Evolutionary conservation across 2,113 vertebrate species (phyloP).

Genomic region (Dolichallabes microphthalmus): DNA sequence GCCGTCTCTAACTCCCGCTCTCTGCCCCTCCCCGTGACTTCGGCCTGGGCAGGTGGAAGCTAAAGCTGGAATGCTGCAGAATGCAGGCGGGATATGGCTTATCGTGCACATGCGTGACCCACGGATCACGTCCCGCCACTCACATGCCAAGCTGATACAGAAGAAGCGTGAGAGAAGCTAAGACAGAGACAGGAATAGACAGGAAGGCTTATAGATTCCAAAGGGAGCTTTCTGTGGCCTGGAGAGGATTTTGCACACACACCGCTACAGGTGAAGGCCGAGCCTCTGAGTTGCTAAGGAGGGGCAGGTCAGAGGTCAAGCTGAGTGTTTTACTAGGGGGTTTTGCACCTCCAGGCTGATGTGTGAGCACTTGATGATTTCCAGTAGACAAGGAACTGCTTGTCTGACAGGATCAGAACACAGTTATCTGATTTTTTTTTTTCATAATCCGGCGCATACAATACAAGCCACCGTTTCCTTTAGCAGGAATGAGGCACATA

Average conservation of each 20-base stretch:
- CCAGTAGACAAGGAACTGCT: constrained; percentile 1
- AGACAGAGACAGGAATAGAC: constrained; percentile 15
- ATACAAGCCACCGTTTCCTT: background rate
- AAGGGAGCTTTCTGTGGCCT: constrained; percentile 13
- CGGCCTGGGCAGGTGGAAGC: constrained; percentile 31
- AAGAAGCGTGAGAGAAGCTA: constrained; percentile 15
- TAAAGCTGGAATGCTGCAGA: constrained; percentile 40
- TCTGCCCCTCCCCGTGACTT: background rate
- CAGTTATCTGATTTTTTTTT: background rate
- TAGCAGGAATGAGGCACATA: background rate
- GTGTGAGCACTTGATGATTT: constrained; percentile 21
- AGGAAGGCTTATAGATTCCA: background rate
- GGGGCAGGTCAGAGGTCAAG: constrained; percentile 41
- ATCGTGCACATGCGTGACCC: constrained; percentile 13
- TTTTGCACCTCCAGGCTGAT: constrained; percentile 7
- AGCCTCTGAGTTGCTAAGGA: constrained; percentile 24
- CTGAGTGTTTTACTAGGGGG: constrained; percentile 22
- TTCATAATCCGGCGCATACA: background rate
- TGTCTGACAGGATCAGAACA: background rate
- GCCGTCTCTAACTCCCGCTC: background rate
- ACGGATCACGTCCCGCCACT: background rate
- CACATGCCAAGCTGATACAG: constrained; percentile 19
- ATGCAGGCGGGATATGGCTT: background rate
- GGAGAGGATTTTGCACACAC: constrained; percentile 33
- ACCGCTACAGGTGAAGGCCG: constrained; percentile 32